Conservation (phyloP, 2,888 invertebrate species). For the Cosmia trapezina region DNA sequence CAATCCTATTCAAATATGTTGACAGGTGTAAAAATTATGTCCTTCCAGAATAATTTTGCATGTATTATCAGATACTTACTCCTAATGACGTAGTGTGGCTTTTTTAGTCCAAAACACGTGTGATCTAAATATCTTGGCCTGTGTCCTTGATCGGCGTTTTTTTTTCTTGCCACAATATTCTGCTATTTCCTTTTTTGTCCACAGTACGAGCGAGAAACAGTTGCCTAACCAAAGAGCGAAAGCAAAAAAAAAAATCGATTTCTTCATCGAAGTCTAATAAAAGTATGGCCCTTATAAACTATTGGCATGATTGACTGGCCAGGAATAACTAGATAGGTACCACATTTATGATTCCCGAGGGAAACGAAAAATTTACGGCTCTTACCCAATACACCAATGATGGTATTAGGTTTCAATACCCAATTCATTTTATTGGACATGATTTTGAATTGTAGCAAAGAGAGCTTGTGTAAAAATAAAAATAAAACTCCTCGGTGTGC, state of each 20-base stretch:
- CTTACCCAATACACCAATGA: constrained; percentile 24
- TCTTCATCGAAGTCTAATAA: neutral
- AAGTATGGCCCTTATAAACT: neutral
- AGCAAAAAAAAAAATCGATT: neutral
- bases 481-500: neutral
- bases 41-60: neutral
- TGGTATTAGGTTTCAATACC: constrained; percentile 44
- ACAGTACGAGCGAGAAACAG: neutral
- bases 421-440: constrained; percentile 33
- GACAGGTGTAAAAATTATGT: neutral
- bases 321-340: constrained; percentile 1
- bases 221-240: neutral
- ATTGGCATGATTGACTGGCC: constrained; percentile 14
- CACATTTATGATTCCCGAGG: constrained; percentile 30
- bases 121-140: constrained; percentile 7
- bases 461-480: neutral
- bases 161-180: constrained; percentile 1
- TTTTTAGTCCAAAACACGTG: constrained; percentile 8
- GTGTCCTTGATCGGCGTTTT: neutral
- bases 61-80: constrained; percentile 3
- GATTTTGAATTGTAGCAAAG: constrained; percentile 1
- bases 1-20: neutral
- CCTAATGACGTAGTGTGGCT: neutral
- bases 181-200: neutral
- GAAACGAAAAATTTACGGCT: constrained; percentile 18